These are phyloP conservation scores for Orthonevra nobilis DNA, from an alignment of 2,888 invertebrate species.

Conservation along the genomic window DNA sequence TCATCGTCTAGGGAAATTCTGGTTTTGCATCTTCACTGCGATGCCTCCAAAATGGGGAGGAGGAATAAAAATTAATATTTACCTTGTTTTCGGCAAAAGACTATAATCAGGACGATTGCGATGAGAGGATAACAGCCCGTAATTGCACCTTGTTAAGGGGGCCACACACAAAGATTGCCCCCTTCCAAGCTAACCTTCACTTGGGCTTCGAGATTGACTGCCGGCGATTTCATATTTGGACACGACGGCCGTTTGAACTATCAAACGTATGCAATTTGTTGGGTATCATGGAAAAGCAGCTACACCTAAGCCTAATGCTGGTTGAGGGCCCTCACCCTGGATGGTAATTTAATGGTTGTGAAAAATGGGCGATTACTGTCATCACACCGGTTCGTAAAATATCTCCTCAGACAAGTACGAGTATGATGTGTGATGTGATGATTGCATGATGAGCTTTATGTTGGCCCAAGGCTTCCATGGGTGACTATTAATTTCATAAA, in stretches of 20 bases:
- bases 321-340: constrained; percentile 31
- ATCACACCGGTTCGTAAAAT: constrained; percentile 54
- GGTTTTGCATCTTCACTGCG: constrained; percentile 66
- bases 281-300: neutral
- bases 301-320: neutral
- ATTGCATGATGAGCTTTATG: constrained; percentile 56
- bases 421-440: constrained; percentile 67
- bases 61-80: constrained; percentile 79
- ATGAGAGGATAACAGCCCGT: constrained; percentile 80
- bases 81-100: constrained; percentile 77
- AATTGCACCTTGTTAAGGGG: constrained; percentile 79
- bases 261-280: constrained; percentile 46
- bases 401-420: constrained; percentile 23
- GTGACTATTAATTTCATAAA: constrained; percentile 25
- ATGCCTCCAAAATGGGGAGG: constrained; percentile 40
- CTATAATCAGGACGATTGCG: constrained; percentile 76
- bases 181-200: constrained; percentile 7
- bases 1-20: constrained; percentile 72
- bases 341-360: constrained; percentile 65
- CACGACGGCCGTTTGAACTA: constrained; percentile 11
- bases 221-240: constrained; percentile 43
- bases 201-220: constrained; percentile 10
- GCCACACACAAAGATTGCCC: constrained; percentile 73
- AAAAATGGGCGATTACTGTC: constrained; percentile 70
- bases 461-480: constrained; percentile 9